phyloP scores from a whole-genome alignment of 2,797 vertebrate genomes.

The Microctenopoma lineatum region DNA sequence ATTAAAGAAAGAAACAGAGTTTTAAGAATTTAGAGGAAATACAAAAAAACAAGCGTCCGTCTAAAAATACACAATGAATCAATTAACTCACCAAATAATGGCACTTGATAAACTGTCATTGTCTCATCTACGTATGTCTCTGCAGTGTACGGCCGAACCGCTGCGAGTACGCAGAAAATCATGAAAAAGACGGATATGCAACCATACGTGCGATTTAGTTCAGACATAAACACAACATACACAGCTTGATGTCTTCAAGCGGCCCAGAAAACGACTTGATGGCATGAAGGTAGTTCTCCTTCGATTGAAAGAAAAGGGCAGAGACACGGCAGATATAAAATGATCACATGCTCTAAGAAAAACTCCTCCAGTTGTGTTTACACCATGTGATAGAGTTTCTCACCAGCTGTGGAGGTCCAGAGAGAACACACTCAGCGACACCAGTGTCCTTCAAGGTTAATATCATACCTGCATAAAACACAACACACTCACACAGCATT shows the following conservation, averaged over 20 bases:
- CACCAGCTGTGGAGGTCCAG: slow-evolving; percentile 94
- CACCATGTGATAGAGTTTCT: slow-evolving; percentile 49
- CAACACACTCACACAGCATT: no score
- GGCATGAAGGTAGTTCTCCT: slow-evolving; percentile 90
- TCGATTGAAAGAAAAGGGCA: not conserved
- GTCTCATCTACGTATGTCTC: slow-evolving; percentile 88
- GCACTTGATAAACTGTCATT: slow-evolving; percentile 90
- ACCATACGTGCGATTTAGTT: not conserved
- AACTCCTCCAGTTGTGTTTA: not conserved
- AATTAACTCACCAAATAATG: slow-evolving; percentile 88
- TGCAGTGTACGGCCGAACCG: slow-evolving; percentile 87
- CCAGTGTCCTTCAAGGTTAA: slow-evolving; percentile 91
- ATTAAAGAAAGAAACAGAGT: not conserved
- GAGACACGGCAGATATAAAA: not conserved
- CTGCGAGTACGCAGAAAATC: slow-evolving; percentile 65
- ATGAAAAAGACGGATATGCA: not conserved
- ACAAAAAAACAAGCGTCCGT: not conserved
- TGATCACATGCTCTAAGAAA: not conserved
- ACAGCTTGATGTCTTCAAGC: slow-evolving; percentile 89
- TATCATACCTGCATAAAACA: slow-evolving; percentile 87
- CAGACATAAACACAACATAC: slow-evolving; percentile 70
- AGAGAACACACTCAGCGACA: slow-evolving; percentile 90
- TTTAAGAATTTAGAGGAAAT: no score
- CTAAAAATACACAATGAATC: not conserved
- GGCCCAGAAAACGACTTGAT: slow-evolving; percentile 91